Evolutionary conservation across 2,113 vertebrate genomes (phyloP).

Genomic region (Leptodactylus fuscus): DNA sequence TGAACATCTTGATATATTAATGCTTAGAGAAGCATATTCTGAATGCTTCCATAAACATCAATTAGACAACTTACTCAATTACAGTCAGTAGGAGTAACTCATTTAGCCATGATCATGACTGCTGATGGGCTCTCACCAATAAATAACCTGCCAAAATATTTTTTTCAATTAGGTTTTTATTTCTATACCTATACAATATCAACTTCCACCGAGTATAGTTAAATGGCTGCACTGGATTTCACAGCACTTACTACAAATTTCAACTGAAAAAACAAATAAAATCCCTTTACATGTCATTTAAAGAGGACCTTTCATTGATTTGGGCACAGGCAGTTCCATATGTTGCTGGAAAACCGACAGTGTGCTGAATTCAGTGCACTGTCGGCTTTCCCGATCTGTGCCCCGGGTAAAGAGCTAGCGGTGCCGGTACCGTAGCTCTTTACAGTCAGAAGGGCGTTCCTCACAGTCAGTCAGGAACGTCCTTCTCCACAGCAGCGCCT

Average conservation of each 20-base stretch:
- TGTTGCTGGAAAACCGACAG: too few species aligned
- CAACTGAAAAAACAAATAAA: background rate
- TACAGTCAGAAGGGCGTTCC: too few species aligned
- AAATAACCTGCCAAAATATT: background rate
- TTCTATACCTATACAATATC: background rate
- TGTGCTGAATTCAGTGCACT: too few species aligned
- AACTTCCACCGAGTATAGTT: background rate
- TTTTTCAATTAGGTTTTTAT: conserved; percentile 1
- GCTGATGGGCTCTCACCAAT: background rate
- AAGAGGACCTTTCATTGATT: too few species aligned
- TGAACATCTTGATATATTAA: conserved; percentile 35
- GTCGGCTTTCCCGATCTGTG: too few species aligned
- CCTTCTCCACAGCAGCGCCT: too few species aligned
- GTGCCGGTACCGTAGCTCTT: too few species aligned
- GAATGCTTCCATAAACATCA: conserved; percentile 48
- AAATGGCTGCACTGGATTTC: background rate
- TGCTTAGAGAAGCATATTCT: conserved; percentile 39
- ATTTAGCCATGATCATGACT: conserved; percentile 25
- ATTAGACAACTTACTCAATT: conserved; percentile 29
- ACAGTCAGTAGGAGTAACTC: conserved; percentile 31
- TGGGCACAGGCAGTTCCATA: too few species aligned
- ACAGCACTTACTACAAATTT: background rate
- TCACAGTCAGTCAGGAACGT: too few species aligned
- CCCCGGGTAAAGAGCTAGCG: too few species aligned
- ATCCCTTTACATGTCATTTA: too few species aligned